Evolutionary conservation across 2,888 invertebrate genomes (phyloP), one percentile per base, ranked within the genome.

Genomic region (Dryococelus australis): DNA sequence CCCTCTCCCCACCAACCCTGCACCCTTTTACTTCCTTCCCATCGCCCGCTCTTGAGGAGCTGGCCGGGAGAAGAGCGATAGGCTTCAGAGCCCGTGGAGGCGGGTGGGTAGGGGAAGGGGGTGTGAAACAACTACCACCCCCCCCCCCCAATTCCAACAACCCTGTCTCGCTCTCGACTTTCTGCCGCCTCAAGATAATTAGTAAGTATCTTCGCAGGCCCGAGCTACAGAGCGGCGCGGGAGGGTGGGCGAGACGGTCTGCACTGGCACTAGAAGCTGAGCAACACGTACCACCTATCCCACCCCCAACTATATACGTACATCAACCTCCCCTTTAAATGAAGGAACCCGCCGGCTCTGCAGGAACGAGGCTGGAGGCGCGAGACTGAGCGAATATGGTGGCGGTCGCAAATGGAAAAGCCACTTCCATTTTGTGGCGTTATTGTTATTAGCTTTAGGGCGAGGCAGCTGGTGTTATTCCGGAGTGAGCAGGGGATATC

Each of bases 171-270:
- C 65, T 65, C 65, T 65, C n/a, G 24, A 65, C 65, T 65, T 16
- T 65, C 65, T n/a, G 65, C 65, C 20, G 65, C 65, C 65, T 65
- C 65, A 20, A 65, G 65, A 65, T 65, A 65, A 65, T 65, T 65
- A 65, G 65, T 24, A 20, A 65, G 65, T 65, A 65, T 65, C 65
- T 65, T 65, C 20, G 47, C 47, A 47, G 16, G 47, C 47, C 47
- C 10, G 47, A 65, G 65, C 65, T 20, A 51, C 13, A 20, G 51
- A 20, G 51, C 8, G 51, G 51, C 12, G 1, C 20, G 65, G 8
- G 65, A n/a, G 65, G 65, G 16, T 47, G 47, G 20, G 20, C 12
- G 51, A 51, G 51, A 8, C 0, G 8, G 65, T 65, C 65, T 65
- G 65, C 65, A 10, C 65, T n/a, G 65, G 65, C 65, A n/a, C 65